Percentiles rank a stretch among this genome's conserved stretches.
Evolutionary conservation across 2,888 invertebrate species (phyloP).

Genomic region (Selenia dentaria): DNA sequence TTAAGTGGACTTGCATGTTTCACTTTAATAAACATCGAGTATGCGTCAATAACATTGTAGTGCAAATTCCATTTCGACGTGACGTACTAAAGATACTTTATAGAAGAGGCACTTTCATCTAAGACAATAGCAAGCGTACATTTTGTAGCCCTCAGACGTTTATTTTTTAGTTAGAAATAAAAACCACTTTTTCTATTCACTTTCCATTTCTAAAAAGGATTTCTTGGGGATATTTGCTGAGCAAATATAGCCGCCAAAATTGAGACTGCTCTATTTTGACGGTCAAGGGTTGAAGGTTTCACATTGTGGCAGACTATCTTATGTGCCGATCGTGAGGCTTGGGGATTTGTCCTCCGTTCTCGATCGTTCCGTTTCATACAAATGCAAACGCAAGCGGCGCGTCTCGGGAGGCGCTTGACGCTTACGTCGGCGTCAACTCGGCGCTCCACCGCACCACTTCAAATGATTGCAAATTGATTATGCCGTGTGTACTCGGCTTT

Average conservation of each 20-base stretch:
- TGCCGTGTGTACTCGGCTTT: slow-evolving; percentile 38
- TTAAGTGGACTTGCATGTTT: no score
- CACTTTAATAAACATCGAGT: neutral
- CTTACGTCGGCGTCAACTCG: slow-evolving; percentile 2
- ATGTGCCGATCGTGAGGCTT: slow-evolving; percentile 42
- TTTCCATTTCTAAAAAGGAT: slow-evolving; percentile 14
- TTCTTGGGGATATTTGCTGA: slow-evolving; percentile 29
- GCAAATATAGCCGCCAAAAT: no score
- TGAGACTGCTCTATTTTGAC: slow-evolving; percentile 24
- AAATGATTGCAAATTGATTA: slow-evolving; percentile 27
- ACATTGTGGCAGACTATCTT: slow-evolving; percentile 36
- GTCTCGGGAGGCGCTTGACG: slow-evolving; percentile 38
- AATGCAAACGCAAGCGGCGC: slow-evolving; percentile 44
- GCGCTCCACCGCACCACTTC: slow-evolving; percentile 13
- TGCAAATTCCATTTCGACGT: slow-evolving; percentile 8
- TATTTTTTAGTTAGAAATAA: slow-evolving; percentile 11
- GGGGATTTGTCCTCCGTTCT: slow-evolving; percentile 25
- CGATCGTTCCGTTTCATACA: slow-evolving; percentile 38
- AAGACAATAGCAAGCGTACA: slow-evolving; percentile 18
- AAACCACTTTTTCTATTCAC: slow-evolving; percentile 14
- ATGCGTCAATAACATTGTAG: slow-evolving; percentile 9
- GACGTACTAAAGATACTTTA: slow-evolving; percentile 9
- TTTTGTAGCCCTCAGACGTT: slow-evolving; percentile 14
- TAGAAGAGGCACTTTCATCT: slow-evolving; percentile 15
- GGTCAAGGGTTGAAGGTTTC: slow-evolving; percentile 29